Conservation (phyloP, 2,888 invertebrate species). For the Oligia fasciuncula region DNA sequence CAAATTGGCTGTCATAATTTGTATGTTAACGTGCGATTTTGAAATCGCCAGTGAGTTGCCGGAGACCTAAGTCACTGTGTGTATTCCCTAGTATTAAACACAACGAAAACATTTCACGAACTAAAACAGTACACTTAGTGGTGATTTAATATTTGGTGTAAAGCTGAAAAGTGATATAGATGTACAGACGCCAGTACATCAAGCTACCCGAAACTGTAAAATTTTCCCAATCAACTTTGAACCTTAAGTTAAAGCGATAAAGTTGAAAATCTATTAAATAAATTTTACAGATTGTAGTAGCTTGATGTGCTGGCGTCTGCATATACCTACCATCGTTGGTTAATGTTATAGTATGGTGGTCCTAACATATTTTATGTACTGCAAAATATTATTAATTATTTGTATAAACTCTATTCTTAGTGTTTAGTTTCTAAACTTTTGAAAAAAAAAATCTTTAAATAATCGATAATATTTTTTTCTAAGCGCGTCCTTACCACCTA, state of each 20-base stretch:
- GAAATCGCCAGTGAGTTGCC: background rate
- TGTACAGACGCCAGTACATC: too few species aligned
- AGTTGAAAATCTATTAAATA: too few species aligned
- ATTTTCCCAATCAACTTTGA: too few species aligned
- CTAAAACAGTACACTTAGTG: constrained; percentile 54
- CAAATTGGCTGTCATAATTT: background rate
- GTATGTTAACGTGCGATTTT: background rate
- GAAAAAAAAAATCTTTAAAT: background rate
- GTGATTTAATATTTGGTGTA: constrained; percentile 63
- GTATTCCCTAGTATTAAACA: constrained; percentile 19
- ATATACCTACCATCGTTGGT: too few species aligned
- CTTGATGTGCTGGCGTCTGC: too few species aligned
- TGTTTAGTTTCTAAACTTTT: background rate
- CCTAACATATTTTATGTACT: background rate
- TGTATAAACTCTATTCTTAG: background rate
- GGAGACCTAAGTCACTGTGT: background rate
- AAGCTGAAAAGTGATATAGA: constrained; percentile 53
- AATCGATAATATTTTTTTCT: constrained; percentile 13
- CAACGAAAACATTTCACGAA: too few species aligned
- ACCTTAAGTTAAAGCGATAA: too few species aligned
- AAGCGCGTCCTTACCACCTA: constrained; percentile 15
- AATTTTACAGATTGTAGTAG: too few species aligned
- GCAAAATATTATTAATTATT: background rate
- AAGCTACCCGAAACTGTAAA: too few species aligned
- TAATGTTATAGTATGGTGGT: background rate